Conservation (phyloP, 2,797 vertebrate genomes). For the Choloepus didactylus region DNA sequence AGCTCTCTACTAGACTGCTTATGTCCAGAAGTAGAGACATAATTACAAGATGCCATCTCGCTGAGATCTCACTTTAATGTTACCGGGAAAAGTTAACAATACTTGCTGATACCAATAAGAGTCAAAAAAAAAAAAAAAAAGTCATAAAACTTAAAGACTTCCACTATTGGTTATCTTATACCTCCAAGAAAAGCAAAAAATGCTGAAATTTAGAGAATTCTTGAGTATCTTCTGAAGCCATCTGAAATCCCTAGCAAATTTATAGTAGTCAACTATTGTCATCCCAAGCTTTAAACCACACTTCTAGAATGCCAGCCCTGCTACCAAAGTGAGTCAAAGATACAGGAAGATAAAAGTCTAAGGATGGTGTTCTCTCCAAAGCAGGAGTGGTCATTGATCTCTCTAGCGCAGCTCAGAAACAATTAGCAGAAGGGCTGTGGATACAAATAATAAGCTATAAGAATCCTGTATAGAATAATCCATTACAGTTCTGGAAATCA, state of each 20-base stretch:
- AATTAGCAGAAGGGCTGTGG: neutral
- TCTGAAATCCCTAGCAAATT: neutral
- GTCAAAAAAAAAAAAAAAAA: neutral
- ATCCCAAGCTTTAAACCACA: neutral
- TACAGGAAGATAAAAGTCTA: neutral
- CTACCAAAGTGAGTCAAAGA: neutral
- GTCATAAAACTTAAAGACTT: neutral
- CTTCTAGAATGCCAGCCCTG: too few relatives aligned
- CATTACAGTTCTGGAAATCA: neutral
- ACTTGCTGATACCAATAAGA: neutral
- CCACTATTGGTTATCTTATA: neutral
- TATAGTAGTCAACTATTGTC: neutral
- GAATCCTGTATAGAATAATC: neutral
- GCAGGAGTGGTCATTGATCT: neutral
- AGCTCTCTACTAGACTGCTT: neutral
- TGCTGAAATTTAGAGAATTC: neutral
- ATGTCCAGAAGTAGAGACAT: neutral
- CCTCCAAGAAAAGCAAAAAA: neutral
- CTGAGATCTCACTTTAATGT: neutral
- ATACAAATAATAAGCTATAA: neutral
- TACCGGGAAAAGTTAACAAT: neutral
- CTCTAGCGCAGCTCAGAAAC: neutral
- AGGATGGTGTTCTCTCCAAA: neutral
- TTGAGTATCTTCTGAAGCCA: neutral
- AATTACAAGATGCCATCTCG: neutral